Evolutionary conservation across 1,140 invertebrate species (phyloP).

Genomic region (Metopolophium dirhodum): DNA sequence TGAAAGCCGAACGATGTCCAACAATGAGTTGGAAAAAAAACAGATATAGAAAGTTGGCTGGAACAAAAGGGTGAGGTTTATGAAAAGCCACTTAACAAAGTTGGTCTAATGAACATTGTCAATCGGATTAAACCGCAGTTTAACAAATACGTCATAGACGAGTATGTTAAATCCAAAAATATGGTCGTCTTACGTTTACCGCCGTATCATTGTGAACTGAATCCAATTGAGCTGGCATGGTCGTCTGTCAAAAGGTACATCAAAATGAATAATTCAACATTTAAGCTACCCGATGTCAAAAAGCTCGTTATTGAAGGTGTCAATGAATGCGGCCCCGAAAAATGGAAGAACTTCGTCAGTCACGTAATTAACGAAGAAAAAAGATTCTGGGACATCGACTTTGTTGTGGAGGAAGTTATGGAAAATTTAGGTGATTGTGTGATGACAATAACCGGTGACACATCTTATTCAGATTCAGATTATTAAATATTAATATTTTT

Average conservation of each 20-base stretch:
- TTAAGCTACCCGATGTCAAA: neutral
- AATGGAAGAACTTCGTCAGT: no score
- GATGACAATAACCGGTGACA: no score
- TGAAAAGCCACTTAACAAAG: neutral
- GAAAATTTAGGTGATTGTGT: no score
- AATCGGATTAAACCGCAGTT: neutral
- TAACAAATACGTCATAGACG: conserved; percentile 48
- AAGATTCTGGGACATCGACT: no score
- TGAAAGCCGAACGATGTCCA: neutral
- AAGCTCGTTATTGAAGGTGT: neutral
- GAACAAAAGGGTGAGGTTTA: neutral
- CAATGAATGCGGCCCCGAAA: no score
- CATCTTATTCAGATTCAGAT: no score
- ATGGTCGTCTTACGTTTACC: conserved; percentile 52
- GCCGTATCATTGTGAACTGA: conserved; percentile 63
- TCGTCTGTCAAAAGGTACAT: conserved; percentile 62
- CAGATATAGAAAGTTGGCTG: neutral
- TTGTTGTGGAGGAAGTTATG: no score
- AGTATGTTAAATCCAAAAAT: no score
- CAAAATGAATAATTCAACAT: conserved; percentile 59
- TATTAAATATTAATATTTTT: no score
- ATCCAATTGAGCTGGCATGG: conserved; percentile 63
- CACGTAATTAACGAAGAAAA: no score
- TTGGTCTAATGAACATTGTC: neutral
- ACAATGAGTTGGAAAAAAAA: neutral